These are phyloP conservation scores for Eilema sororculum DNA, from an alignment of 2,888 invertebrate genomes.

Conservation along the genomic window DNA sequence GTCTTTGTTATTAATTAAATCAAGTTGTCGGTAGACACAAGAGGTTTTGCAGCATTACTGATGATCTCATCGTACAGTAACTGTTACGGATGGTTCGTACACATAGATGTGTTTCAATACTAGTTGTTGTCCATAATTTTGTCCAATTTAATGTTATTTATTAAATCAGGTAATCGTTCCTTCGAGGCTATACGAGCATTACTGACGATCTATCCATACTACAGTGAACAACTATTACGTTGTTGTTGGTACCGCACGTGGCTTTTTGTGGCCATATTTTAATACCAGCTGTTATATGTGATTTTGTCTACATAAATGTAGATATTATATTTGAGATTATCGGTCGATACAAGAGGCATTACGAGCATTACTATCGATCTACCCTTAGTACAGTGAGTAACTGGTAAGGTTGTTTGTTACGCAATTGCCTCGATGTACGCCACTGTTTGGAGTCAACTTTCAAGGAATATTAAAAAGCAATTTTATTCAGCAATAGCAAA, in stretches of 20 bases:
- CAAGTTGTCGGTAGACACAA: too few relatives aligned
- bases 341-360: constrained; percentile 33
- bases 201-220: constrained; percentile 37
- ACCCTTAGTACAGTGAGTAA: constrained; percentile 18
- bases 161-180: constrained; percentile 19
- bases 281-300: neutral
- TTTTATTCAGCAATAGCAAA: too few relatives aligned
- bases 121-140: neutral
- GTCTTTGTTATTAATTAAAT: neutral
- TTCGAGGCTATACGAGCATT: constrained; percentile 51
- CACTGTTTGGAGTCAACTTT: too few relatives aligned
- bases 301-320: neutral
- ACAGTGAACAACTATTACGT: constrained; percentile 18
- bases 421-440: constrained; percentile 22
- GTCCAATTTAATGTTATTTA: neutral
- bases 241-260: constrained; percentile 21
- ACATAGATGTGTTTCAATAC: neutral
- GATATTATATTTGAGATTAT: too few relatives aligned
- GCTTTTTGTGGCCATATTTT: constrained; percentile 11
- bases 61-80: constrained; percentile 30
- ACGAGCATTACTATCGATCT: too few relatives aligned
- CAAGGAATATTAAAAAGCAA: too few relatives aligned
- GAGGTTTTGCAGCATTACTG: constrained; percentile 51
- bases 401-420: constrained; percentile 20
- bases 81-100: constrained; percentile 13